A percentile compares a stretch with the other conserved stretches of the same genome.
Evolutionary conservation across 2,888 invertebrate genomes (phyloP).

Genomic region (Nomada fabriciana): DNA sequence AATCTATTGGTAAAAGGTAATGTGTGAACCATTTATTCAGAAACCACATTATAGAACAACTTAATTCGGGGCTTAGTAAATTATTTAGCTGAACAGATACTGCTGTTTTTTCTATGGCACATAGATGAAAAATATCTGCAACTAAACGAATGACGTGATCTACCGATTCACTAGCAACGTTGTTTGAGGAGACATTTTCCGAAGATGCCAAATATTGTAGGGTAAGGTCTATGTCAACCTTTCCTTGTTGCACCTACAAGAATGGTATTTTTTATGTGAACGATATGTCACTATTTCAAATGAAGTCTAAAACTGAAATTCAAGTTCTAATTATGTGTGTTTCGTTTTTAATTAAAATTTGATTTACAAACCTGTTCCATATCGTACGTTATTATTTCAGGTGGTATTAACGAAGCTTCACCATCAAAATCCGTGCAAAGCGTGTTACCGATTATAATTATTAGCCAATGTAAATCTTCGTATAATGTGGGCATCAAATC

Average conservation of each 20-base stretch:
- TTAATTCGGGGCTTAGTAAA: constrained; percentile 92
- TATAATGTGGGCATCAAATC: constrained; percentile 88
- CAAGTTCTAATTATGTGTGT: neutral
- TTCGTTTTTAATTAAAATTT: neutral
- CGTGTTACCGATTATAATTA: constrained; percentile 90
- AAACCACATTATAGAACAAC: constrained; percentile 92
- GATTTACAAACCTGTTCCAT: constrained; percentile 84
- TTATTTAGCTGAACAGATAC: constrained; percentile 88
- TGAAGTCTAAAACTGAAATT: neutral
- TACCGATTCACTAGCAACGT: constrained; percentile 74
- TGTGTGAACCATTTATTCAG: constrained; percentile 91
- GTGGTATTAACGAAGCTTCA: constrained; percentile 88
- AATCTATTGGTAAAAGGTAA: constrained; percentile 87
- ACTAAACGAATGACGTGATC: constrained; percentile 87
- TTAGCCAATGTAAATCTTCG: constrained; percentile 96
- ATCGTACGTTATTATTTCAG: constrained; percentile 88
- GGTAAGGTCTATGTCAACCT: constrained; percentile 84
- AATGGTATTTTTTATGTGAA: neutral
- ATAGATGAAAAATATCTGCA: constrained; percentile 90
- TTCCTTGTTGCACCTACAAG: constrained; percentile 74
- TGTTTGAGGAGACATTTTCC: constrained; percentile 79
- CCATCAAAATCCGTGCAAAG: constrained; percentile 89
- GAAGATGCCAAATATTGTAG: constrained; percentile 85
- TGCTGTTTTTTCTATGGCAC: constrained; percentile 91
- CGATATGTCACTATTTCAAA: neutral